Evolutionary conservation across 2,888 invertebrate species (phyloP), one percentile per base, ranked within the genome.

Genomic region (Apotomis capreana): DNA sequence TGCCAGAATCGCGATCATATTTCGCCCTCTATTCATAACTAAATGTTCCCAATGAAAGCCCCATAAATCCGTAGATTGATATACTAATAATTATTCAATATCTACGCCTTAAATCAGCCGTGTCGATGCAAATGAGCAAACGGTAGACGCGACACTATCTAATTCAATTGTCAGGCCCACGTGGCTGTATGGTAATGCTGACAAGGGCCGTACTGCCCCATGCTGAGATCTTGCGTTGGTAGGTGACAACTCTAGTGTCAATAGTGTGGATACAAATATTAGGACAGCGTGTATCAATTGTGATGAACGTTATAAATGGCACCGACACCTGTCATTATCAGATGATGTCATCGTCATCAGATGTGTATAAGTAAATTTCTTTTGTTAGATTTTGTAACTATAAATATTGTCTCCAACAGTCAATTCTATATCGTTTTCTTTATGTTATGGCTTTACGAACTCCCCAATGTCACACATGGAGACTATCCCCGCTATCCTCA

Each of bases 111-210:
- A 69, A 69, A 69, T 57, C 67, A 57, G 44, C 57, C 57, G 26
- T 58, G 71, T 67, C 67, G 55, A 71, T 71, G 71, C 68, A 71
- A 71, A 70, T 70, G 55, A 54, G 12, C 36, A 26, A 65, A 60
- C 57, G 36, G 67, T 71, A 68, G 71, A 70, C 65, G 26, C 26
- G 55, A 63, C 37, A 69, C 68, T 75, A 75, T 76, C 76, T 74
- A 76, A 76, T 74, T 74, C 69, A 74, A 76, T 73, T 74, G 74
- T 74, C 81, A 76, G 74, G 76, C 77, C 74, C 62, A 84, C 73
- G 75, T 87, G 88, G 86, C 88, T 88, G 87, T 85, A 83, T 84
- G 84, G 79, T 84, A 84, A 85, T 84, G 74, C 79, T 77, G 80
- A 82, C 83, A 82, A 77, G 77, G 76, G 80, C 76, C 79, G 79